Evolutionary conservation across 2,113 vertebrate genomes (phyloP).

Genomic region (Muntiacus reevesi): DNA sequence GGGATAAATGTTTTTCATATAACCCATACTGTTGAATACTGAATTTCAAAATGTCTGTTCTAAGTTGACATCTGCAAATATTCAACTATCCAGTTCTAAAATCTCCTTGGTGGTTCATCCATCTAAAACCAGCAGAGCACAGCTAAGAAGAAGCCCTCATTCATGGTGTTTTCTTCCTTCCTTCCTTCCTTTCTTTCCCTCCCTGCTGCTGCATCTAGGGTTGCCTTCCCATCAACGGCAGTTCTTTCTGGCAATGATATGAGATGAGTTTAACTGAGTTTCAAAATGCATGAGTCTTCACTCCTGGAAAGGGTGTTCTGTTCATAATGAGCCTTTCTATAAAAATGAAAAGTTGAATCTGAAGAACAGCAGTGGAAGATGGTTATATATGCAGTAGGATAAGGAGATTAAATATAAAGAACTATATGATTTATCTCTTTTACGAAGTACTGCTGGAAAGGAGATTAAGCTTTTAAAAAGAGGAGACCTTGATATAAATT

Average conservation of each 20-base stretch:
- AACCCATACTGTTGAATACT: conserved; percentile 40
- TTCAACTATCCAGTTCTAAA: conserved; percentile 39
- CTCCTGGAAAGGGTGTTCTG: not conserved
- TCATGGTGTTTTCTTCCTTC: not conserved
- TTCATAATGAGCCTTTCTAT: conserved; percentile 7
- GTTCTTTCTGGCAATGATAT: conserved; percentile 14
- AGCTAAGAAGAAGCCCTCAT: conserved; percentile 46
- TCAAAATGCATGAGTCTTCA: not conserved
- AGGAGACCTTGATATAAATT: conserved; percentile 47
- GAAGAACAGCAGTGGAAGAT: not conserved
- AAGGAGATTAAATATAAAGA: conserved; percentile 53
- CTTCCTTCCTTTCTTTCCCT: not conserved
- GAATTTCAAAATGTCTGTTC: conserved; percentile 47
- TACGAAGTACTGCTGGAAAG: conserved; percentile 22
- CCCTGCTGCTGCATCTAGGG: not conserved
- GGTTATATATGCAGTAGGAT: conserved; percentile 40
- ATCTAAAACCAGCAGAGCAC: conserved; percentile 42
- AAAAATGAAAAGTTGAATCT: conserved; percentile 27
- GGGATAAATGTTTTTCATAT: not conserved
- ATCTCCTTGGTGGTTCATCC: conserved; percentile 47
- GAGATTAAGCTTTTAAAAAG: conserved; percentile 43
- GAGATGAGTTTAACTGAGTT: conserved; percentile 41
- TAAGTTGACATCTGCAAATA: conserved; percentile 30
- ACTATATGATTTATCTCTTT: conserved; percentile 51
- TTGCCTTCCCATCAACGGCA: conserved; percentile 6